Conservation (phyloP, 2,113 vertebrate species). For the Siniperca chuatsi region DNA sequence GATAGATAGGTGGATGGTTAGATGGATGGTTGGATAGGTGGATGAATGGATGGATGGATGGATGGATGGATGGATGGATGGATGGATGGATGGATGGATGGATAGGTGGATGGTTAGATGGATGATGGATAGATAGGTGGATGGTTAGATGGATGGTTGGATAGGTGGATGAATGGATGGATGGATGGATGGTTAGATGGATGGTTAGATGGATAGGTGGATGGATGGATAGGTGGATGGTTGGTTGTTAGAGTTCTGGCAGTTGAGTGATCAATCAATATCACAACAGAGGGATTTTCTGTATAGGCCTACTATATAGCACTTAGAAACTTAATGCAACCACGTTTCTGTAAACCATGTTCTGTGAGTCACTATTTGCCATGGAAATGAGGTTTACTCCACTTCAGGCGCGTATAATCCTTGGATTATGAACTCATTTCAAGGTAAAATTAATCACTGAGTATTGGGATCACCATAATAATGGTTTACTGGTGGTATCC, state of each 20-base stretch:
- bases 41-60: neutral
- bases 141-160: too few relatives aligned
- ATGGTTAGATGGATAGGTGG: too few relatives aligned
- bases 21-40: too few relatives aligned
- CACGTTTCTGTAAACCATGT: neutral
- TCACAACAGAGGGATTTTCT: neutral
- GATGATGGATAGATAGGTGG: neutral
- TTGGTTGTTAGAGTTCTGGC: neutral
- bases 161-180: neutral
- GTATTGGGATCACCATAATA: neutral
- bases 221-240: too few relatives aligned
- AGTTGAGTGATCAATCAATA: neutral
- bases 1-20: neutral
- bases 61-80: neutral
- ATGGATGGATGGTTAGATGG: too few relatives aligned
- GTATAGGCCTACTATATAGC: neutral
- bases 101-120: neutral
- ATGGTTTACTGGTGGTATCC: slow-evolving; percentile 10
- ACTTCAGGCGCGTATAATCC: slow-evolving; percentile 7
- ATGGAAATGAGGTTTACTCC: slow-evolving; percentile 4
- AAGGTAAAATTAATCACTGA: slow-evolving; percentile 6
- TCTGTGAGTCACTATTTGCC: neutral
- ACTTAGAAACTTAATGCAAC: neutral
- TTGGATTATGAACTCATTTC: slow-evolving; percentile 9
- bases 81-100: too few relatives aligned